Evolutionary conservation across 2,797 vertebrate genomes (phyloP).

Genomic region (Fistularia tabacaria): DNA sequence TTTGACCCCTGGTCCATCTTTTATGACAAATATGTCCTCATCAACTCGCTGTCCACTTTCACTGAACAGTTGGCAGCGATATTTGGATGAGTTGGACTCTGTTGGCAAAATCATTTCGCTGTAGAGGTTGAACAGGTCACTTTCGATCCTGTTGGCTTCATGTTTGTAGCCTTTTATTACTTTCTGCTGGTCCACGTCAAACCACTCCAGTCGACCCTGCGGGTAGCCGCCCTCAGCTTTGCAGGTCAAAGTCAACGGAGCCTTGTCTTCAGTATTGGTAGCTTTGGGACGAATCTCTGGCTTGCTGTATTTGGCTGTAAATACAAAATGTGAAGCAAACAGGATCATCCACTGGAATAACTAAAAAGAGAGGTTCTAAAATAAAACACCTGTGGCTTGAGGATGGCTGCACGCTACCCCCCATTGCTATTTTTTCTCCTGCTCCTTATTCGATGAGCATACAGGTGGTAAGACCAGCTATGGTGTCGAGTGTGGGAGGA

Average conservation of each 20-base stretch:
- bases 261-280: accelerated
- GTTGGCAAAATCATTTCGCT: slow-evolving; percentile 33
- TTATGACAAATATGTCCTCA: accelerated
- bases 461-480: too few relatives aligned
- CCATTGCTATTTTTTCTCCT: too few relatives aligned
- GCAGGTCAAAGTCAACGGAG: slow-evolving; percentile 42
- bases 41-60: slow-evolving; percentile 22
- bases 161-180: neutral
- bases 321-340: neutral
- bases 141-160: accelerated
- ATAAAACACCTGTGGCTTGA: too few relatives aligned
- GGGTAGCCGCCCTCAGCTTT: slow-evolving; percentile 54
- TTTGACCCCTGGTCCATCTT: accelerated
- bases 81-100: neutral
- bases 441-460: too few relatives aligned
- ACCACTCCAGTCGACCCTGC: slow-evolving; percentile 58
- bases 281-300: accelerated
- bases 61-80: slow-evolving; percentile 54
- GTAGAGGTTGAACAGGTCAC: slow-evolving; percentile 41
- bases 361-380: too few relatives aligned
- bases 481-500: too few relatives aligned
- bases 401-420: too few relatives aligned
- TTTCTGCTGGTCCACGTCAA: accelerated
- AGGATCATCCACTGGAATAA: neutral
- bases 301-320: slow-evolving; percentile 50